Percentiles rank a stretch among this genome's conserved stretches.
Conservation (phyloP, 2,888 invertebrate species). For the Cryptus viduatorius region DNA sequence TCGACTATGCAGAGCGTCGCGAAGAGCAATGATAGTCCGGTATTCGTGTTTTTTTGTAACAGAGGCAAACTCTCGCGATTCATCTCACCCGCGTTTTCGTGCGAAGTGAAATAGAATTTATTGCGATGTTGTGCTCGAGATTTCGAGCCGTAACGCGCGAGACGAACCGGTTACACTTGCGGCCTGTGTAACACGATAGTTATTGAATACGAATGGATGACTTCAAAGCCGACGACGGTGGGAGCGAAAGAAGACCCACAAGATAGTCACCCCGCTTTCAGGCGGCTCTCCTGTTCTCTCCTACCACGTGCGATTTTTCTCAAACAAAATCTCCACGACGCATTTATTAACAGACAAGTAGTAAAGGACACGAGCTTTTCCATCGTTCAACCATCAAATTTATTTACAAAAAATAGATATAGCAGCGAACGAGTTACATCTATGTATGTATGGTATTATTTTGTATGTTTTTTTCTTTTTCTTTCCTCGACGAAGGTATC, state of each 20-base stretch:
- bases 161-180: conserved; percentile 78
- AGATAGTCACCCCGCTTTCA: conserved; percentile 53
- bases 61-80: conserved; percentile 77
- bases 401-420: conserved; percentile 73
- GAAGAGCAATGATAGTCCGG: conserved; percentile 89
- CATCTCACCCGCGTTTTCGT: conserved; percentile 71
- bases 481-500: conserved; percentile 10
- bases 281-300: conserved; percentile 15
- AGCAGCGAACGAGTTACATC: conserved; percentile 49
- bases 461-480: conserved; percentile 23
- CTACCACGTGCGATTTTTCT: conserved; percentile 14
- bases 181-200: conserved; percentile 76
- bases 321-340: neutral
- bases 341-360: neutral
- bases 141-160: conserved; percentile 38
- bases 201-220: conserved; percentile 73
- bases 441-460: conserved; percentile 28
- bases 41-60: conserved; percentile 72
- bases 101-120: neutral
- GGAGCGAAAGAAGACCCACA: conserved; percentile 79
- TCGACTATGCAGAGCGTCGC: conserved; percentile 92
- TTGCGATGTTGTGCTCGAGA: conserved; percentile 37
- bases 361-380: conserved; percentile 7
- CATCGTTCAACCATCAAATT: conserved; percentile 64
- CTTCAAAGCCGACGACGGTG: conserved; percentile 66